A percentile compares a stretch with the other conserved stretches of the same genome.
Evolutionary conservation across 1,140 invertebrate species (phyloP).

Genomic region (Lamellibrachia luymesi): DNA sequence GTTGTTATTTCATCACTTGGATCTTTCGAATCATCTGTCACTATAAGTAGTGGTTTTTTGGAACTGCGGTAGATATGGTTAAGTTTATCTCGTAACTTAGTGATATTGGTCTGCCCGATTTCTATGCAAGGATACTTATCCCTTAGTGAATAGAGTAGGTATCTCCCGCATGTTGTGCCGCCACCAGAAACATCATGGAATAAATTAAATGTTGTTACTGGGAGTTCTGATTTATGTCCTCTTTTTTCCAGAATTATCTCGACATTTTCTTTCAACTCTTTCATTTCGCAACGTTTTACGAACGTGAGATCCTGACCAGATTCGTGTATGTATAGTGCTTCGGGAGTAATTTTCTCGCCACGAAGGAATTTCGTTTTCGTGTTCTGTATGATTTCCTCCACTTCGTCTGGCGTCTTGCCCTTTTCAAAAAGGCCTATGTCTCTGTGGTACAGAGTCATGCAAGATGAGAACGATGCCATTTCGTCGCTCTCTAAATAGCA

Average conservation of each 20-base stretch:
- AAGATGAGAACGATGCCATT: not conserved
- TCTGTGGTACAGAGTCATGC: not conserved
- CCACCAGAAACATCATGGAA: not conserved
- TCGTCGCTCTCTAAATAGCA: not conserved
- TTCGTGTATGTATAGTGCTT: not conserved
- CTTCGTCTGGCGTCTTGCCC: not conserved
- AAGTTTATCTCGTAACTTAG: not conserved
- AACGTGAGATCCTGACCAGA: not conserved
- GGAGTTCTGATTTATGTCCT: not conserved
- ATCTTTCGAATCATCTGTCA: not conserved
- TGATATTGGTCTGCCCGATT: not conserved
- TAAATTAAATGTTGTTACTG: not conserved
- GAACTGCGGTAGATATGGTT: not conserved
- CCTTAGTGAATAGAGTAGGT: not conserved
- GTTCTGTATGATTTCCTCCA: not conserved
- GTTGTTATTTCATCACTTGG: not conserved
- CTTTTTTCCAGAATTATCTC: not conserved
- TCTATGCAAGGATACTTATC: not conserved
- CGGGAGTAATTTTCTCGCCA: not conserved
- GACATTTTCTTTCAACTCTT: not conserved
- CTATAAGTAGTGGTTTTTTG: not conserved
- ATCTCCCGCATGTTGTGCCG: not conserved
- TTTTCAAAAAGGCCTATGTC: not conserved
- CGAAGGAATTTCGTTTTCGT: not conserved
- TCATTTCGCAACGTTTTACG: not conserved